Base-by-base conservation (phyloP, 1,140 invertebrate species). In the Platyura marginata region DNA sequence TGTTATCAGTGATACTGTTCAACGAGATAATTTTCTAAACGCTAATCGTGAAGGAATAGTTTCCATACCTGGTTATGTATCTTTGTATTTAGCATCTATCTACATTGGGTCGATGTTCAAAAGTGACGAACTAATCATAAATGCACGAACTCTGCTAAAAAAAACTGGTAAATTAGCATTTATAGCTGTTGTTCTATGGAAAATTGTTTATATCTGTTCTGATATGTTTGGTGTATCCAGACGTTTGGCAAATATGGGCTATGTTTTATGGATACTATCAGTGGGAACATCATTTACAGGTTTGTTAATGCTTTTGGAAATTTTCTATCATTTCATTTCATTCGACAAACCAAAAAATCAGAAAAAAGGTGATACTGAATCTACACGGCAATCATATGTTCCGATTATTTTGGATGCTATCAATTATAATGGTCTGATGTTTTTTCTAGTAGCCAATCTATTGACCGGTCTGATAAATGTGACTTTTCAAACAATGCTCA, bases 31-130 rank as follows among this genome's bases (percentile, higher is more conserved):
- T 49, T 70, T 92, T 39, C 34, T 94, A 1, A 66, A 73, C 44
- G 81, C 88, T 1, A 97, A 97, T 62, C 71, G 86, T 48, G 92
- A 96, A 69, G 92, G 92, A 0, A 65, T 96, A 32, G 71, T 77
- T 23, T 92, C 91, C 1, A 65, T 76, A 21, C 62, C 80, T 2
- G 92, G 92, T 2, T 95, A 91, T 59, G 58, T 91, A 11, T 71
- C 76, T 3, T 57, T 96, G 1, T 94, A 91, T 57, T 67, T 92
- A 41, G 65, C 76, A 50, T 75, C 77, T 36, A 71, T 81, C 23
- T 68, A 74, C 48, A 53, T 85, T 46, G 82, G 81, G 34, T 62
- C 68, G 49, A 50, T 72, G n/a, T 51, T 83, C 38, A 59, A 64
- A 44, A 51, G 56, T 46, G 57, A 63, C 20, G 61, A 64, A 47